Percentiles rank a stretch among this genome's conserved stretches.
These are phyloP conservation scores for Octomys mimax DNA, from an alignment of 2,797 vertebrate species.

Conservation along the genomic window DNA sequence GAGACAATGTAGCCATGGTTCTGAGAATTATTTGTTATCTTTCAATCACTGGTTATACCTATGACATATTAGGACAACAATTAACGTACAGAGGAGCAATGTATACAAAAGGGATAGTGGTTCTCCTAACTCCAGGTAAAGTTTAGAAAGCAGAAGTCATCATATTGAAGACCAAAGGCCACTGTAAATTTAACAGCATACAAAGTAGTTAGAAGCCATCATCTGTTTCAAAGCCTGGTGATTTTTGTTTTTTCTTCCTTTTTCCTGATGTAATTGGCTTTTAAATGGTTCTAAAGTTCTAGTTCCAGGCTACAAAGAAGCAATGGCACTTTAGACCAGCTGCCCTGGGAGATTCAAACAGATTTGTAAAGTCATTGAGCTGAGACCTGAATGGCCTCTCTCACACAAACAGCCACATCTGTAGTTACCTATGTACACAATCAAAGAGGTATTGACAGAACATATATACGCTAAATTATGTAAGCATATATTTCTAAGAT, in stretches of 20 bases:
- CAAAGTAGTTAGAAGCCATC: background rate
- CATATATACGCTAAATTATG: background rate
- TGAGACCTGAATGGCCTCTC: background rate
- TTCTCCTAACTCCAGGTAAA: conserved; percentile 12
- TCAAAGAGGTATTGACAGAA: background rate
- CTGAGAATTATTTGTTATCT: conserved; percentile 4
- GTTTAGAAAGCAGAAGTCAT: conserved; percentile 15
- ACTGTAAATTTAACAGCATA: background rate
- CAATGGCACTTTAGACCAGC: background rate
- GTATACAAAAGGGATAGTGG: background rate
- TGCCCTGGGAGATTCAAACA: background rate
- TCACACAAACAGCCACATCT: background rate
- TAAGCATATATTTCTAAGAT: background rate
- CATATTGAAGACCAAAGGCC: conserved; percentile 20
- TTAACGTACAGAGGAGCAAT: conserved; percentile 5
- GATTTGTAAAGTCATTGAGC: background rate
- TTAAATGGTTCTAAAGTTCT: background rate
- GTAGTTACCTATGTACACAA: background rate
- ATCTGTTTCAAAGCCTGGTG: conserved; percentile 42
- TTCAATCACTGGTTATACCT: background rate
- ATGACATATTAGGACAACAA: conserved; percentile 3
- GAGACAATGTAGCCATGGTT: conserved; percentile 31
- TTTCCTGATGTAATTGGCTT: background rate
- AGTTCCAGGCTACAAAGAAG: background rate
- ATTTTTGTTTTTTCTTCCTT: background rate